These are phyloP conservation scores for Nibea albiflora DNA, from an alignment of 2,113 vertebrate genomes.

Conservation along the genomic window DNA sequence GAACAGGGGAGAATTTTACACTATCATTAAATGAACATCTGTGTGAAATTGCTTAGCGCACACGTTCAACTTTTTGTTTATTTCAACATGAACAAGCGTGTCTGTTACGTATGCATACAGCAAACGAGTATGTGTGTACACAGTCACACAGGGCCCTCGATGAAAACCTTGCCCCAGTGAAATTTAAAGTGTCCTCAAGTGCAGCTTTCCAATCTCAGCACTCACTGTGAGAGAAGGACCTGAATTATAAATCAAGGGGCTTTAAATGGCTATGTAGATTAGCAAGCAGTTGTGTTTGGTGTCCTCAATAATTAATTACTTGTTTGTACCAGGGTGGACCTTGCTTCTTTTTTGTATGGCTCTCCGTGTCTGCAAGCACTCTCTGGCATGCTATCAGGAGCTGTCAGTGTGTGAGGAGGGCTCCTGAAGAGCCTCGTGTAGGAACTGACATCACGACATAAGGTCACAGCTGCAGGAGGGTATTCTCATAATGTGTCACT, in stretches of 20 bases:
- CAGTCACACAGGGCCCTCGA: slow-evolving; percentile 16
- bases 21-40: slow-evolving; percentile 33
- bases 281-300: slow-evolving; percentile 69
- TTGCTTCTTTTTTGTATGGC: slow-evolving; percentile 43
- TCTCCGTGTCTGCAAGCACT: slow-evolving; percentile 62
- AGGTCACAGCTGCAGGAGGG: slow-evolving; percentile 27
- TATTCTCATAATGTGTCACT: slow-evolving; percentile 10
- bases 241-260: slow-evolving; percentile 78
- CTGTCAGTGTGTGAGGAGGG: slow-evolving; percentile 41
- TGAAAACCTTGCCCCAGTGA: background rate
- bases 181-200: slow-evolving; percentile 48
- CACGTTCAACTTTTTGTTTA: background rate
- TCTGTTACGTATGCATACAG: background rate
- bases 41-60: slow-evolving; percentile 3
- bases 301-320: slow-evolving; percentile 81
- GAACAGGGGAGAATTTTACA: slow-evolving; percentile 18
- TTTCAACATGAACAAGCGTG: background rate
- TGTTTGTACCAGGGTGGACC: slow-evolving; percentile 74
- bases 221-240: slow-evolving; percentile 41
- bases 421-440: slow-evolving; percentile 37
- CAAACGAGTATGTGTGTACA: slow-evolving; percentile 3
- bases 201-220: slow-evolving; percentile 42
- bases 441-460: slow-evolving; percentile 32
- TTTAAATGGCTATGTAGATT: slow-evolving; percentile 75
- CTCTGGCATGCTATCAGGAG: slow-evolving; percentile 41